Evolutionary conservation across 2,113 vertebrate genomes (phyloP).

Genomic region (Rhipidura dahli): DNA sequence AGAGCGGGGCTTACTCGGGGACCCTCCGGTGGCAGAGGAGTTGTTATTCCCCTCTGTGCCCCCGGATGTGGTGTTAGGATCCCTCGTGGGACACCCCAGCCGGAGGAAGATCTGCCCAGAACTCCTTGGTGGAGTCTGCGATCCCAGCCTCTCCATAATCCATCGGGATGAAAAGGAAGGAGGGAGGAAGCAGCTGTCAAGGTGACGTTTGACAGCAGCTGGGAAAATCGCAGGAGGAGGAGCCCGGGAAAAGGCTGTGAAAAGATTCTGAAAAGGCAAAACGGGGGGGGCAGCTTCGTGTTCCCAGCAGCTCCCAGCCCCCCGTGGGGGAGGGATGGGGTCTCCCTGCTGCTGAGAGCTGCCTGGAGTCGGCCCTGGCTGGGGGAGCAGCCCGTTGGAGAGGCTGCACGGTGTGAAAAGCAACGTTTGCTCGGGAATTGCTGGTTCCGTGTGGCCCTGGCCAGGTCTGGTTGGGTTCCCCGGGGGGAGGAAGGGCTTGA

Average conservation of each 20-base stretch:
- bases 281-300: fast-evolving
- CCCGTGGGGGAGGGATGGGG: fast-evolving
- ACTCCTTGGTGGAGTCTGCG: not conserved
- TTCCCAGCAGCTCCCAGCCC: not conserved
- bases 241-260: not conserved
- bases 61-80: not conserved
- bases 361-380: not conserved
- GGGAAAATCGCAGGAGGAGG: not conserved
- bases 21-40: not conserved
- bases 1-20: not conserved
- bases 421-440: not conserved
- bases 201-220: not conserved
- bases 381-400: not conserved
- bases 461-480: not conserved
- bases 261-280: not conserved
- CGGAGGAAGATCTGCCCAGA: not conserved
- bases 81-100: not conserved
- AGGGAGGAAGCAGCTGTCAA: not conserved
- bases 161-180: not conserved
- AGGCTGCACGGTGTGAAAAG: not conserved
- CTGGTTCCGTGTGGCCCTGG: not conserved
- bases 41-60: fast-evolving
- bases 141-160: not conserved
- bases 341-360: not conserved
- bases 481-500: fast-evolving